Conservation (phyloP, 1,140 invertebrate species). For the Neoseiulus cucumeris region DNA sequence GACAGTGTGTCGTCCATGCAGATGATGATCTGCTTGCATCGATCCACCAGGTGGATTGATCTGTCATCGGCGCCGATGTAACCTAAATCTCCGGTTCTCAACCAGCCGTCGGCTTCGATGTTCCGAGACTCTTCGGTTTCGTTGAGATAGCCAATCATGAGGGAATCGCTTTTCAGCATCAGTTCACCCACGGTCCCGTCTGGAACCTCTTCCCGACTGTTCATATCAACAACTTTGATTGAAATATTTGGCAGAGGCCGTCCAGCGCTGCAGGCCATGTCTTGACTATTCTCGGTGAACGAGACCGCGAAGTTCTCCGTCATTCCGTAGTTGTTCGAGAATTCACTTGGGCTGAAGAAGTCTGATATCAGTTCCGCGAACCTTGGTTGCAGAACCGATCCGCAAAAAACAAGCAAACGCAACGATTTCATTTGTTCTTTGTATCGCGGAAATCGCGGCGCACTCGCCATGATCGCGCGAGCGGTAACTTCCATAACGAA, state of each 20-base stretch:
- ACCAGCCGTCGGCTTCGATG: conserved; percentile 1
- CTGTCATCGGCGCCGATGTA: not conserved
- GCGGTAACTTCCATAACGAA: not conserved
- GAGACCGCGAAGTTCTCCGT: not conserved
- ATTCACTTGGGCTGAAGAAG: not conserved
- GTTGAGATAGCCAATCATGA: not conserved
- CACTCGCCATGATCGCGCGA: not conserved
- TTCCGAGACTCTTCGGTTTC: not conserved
- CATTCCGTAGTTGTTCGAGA: conserved; percentile 10
- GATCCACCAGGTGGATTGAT: not conserved
- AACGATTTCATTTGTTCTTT: not conserved
- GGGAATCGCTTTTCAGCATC: conserved; percentile 6
- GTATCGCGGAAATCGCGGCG: not conserved
- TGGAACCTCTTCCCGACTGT: conserved; percentile 12
- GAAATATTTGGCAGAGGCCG: conserved; percentile 19
- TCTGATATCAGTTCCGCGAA: not conserved
- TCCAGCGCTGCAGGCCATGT: conserved; percentile 19
- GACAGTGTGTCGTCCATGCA: conserved; percentile 3
- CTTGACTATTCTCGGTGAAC: not conserved
- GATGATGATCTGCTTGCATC: conserved; percentile 5
- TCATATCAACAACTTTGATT: conserved; percentile 18
- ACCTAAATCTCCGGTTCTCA: not conserved
- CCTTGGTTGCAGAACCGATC: not conserved
- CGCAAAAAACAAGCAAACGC: not conserved
- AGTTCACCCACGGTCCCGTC: not conserved